Evolutionary conservation across 2,797 vertebrate genomes (phyloP), one percentile per base, ranked within the genome.

Genomic region (Silurus aristotelis): DNA sequence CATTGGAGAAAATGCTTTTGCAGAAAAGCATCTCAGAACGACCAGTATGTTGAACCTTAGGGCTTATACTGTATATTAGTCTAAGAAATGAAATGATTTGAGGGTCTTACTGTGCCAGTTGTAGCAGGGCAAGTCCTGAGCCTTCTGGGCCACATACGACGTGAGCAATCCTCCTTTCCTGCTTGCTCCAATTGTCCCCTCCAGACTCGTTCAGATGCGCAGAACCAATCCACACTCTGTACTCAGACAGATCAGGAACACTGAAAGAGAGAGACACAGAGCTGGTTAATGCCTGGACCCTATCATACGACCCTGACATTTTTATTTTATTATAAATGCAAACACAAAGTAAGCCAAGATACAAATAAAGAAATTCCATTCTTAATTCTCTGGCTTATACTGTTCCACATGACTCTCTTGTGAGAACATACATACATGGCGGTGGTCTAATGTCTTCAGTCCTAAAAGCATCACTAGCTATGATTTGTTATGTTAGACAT

Each of bases 131-230:
- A 88, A 99, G 92, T 89, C 96, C 97, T 76, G 98, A 99, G 67
- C 96, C 97, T 88, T 96, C 87, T 0, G 98, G 98, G 2, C 98
- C 98, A 78, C 97, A 98, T 7, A 99, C 96, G 87, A 99, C 90
- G 89, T 99, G 96, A 61, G 96, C 96, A 79, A 99, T 96, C 87
- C 94, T 97, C 84, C 96, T 94, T 91, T 98, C 95, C 93, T 99
- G 98, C 89, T 93, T 97, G 12, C 91, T 95, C 80, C 93, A 91
- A 85, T 91, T 94, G 86, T 97, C 96, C 55, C 96, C 94, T 70
- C 94, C 90, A 0, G 92, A 96, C 88, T 95, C 96, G 82, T 94
- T 95, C 83, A 99, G 95, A 91, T 98, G 96, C 71, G 97, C 95
- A 61, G 97, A 94, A 75, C 97, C 98, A 84, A 99, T 95, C 96